Conservation (phyloP, 2,113 vertebrate species). For the Erpornis zantholeuca region DNA sequence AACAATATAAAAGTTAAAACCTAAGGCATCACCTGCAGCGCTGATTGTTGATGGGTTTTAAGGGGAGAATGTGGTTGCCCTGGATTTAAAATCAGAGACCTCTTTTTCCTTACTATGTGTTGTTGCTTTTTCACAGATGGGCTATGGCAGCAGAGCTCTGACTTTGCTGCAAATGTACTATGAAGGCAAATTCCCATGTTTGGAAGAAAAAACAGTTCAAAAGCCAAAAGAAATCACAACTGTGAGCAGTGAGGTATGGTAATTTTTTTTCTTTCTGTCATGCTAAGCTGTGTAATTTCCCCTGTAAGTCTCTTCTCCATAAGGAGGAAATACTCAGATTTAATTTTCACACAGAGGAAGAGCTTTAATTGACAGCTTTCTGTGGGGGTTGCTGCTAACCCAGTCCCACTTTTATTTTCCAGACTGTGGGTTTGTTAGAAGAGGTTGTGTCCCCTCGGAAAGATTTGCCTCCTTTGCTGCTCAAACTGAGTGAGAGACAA, state of each 20-base stretch:
- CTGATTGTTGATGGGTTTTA: not conserved
- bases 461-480: conserved; percentile 90
- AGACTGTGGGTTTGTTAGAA: conserved; percentile 92
- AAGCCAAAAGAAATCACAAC: conserved; percentile 79
- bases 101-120: not conserved
- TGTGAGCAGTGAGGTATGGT: conserved; percentile 90
- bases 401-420: not conserved
- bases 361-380: not conserved
- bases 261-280: not conserved
- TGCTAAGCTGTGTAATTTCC: not conserved
- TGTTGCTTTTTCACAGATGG: conserved; percentile 81
- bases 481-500: conserved; percentile 90
- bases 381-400: not conserved
- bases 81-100: not conserved
- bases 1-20: too few species aligned
- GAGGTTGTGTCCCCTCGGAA: conserved; percentile 90
- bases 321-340: not conserved
- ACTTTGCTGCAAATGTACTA: conserved; percentile 93
- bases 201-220: conserved; percentile 80
- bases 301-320: not conserved
- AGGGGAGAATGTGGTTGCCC: not conserved
- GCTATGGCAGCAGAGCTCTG: conserved; percentile 91
- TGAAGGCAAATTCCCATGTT: conserved; percentile 88
- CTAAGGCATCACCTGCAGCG: not conserved
- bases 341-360: not conserved